Evolutionary conservation across 53 echinoderm and acorn worm genomes (phyloP).

Genomic region (Zoroaster sp.): DNA sequence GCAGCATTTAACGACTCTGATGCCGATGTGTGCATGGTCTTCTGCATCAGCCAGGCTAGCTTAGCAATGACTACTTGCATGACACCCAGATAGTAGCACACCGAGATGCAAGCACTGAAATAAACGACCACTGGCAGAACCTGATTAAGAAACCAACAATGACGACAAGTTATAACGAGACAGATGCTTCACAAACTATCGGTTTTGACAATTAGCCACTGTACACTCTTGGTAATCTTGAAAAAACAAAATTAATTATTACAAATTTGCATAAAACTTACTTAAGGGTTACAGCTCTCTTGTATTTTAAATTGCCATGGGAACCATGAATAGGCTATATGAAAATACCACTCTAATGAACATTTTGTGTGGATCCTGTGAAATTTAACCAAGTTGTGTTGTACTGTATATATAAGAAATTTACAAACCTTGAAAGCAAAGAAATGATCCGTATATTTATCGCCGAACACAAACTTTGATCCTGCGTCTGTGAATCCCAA

Average conservation of each 20-base stretch:
- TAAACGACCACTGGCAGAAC: constrained; percentile 93
- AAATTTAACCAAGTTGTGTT: too few species aligned
- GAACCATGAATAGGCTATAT: too few species aligned
- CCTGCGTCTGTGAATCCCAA: constrained; percentile 79
- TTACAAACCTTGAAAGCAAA: constrained; percentile 90
- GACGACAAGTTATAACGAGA: too few species aligned
- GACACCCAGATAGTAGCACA: constrained; percentile 86
- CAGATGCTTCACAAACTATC: background rate
- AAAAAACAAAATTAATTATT: background rate
- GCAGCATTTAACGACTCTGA: constrained; percentile 93
- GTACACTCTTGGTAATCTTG: background rate
- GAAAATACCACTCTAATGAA: too few species aligned
- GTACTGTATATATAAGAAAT: background rate
- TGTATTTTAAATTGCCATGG: too few species aligned
- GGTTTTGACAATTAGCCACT: background rate
- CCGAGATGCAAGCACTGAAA: constrained; percentile 85
- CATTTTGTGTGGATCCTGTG: too few species aligned
- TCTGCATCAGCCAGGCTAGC: constrained; percentile 91
- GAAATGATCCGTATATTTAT: constrained; percentile 74
- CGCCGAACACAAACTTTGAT: constrained; percentile 83
- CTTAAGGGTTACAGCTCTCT: too few species aligned
- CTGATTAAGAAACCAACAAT: constrained; percentile 57
- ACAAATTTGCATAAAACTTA: too few species aligned
- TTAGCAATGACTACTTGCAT: constrained; percentile 86
- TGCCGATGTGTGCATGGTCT: constrained; percentile 91